Base-by-base conservation (phyloP, 2,888 invertebrate genomes). In the Camptogramma bilineatum region DNA sequence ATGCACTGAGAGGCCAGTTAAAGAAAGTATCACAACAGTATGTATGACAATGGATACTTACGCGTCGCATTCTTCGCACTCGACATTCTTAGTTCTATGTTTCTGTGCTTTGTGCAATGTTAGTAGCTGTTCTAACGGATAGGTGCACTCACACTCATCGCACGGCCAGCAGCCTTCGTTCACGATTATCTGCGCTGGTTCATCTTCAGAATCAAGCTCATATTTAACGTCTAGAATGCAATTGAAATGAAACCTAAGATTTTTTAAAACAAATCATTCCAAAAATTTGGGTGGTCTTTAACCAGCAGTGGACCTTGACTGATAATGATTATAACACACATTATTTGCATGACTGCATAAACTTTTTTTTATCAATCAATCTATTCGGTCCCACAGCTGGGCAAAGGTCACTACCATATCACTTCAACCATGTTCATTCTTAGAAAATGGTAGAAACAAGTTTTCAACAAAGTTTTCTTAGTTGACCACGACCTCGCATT, bases 71-170 rank as follows among this genome's bases (percentile, higher is more conserved):
- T 82, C 77, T 16, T 91, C 82, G 76, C 96, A 96, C 34, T 90
- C 84, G 64, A 94, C 95, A 53, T 90, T 94, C 31, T 96, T 92
- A 62, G 94, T 94, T 2, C 96, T 90, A 64, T 94, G 94, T 64
- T 96, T 96, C 72, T 94, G 95, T 10, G 91, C 87, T 69, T 95
- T 86, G 76, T 97, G 97, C 53, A 96, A 86, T 34, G 95, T 94
- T 0, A 96, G 88, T 28, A 96, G 84, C 74, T 96, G 96, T 63
- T 95, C 91, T 56, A 96, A 81, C 0, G 96, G 95, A 77, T 96
- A 97, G 0, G 96, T 94, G 50, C 96, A 94, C 42, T 96, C 95
- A 76, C 97, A 96, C 65, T 95, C 91, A 13, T 94, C 92, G 77
- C 96, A 97, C 0, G 96, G 93, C 90, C 75, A 91, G 69, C 83